A percentile compares a stretch with the other conserved stretches of the same genome.
phyloP scores from a whole-genome alignment of 2,888 invertebrate species.

The Scaptomyza parva region DNA sequence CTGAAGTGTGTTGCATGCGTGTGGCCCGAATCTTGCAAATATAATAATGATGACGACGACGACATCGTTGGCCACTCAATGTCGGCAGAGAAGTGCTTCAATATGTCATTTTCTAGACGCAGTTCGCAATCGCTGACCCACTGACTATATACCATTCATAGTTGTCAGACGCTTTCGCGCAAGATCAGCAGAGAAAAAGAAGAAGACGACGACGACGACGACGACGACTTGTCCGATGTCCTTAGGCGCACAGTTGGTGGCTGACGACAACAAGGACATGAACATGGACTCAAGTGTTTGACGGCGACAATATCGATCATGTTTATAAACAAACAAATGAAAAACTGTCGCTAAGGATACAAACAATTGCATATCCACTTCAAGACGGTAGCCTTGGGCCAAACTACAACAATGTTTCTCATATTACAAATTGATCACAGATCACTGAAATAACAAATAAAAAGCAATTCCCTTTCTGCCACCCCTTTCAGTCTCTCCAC shows the following conservation, averaged over 20 bases:
- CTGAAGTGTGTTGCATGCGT: constrained; percentile 74
- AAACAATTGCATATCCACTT: constrained; percentile 43
- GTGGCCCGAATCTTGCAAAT: constrained; percentile 70
- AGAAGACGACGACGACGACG: too few species aligned
- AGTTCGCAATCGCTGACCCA: constrained; percentile 61
- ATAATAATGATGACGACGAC: constrained; percentile 42
- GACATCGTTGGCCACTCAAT: constrained; percentile 67
- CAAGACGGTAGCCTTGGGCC: constrained; percentile 28
- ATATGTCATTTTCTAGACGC: constrained; percentile 66
- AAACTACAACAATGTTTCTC: constrained; percentile 56
- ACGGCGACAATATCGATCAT: constrained; percentile 65
- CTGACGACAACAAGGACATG: constrained; percentile 73
- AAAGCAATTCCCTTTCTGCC: not conserved
- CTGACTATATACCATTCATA: constrained; percentile 34
- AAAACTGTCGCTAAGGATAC: constrained; percentile 10
- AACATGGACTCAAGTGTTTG: constrained; percentile 66
- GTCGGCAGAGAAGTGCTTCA: constrained; percentile 77
- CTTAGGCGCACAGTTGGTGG: constrained; percentile 74
- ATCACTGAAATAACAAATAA: constrained; percentile 7
- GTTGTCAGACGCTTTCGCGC: constrained; percentile 58
- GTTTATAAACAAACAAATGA: constrained; percentile 72
- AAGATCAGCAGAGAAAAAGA: constrained; percentile 33
- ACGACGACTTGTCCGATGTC: constrained; percentile 47
- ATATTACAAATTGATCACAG: constrained; percentile 48
- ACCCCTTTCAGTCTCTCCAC: constrained; percentile 30